phyloP scores from a whole-genome alignment of 1,140 invertebrate species.

The Araneus ventricosus region DNA sequence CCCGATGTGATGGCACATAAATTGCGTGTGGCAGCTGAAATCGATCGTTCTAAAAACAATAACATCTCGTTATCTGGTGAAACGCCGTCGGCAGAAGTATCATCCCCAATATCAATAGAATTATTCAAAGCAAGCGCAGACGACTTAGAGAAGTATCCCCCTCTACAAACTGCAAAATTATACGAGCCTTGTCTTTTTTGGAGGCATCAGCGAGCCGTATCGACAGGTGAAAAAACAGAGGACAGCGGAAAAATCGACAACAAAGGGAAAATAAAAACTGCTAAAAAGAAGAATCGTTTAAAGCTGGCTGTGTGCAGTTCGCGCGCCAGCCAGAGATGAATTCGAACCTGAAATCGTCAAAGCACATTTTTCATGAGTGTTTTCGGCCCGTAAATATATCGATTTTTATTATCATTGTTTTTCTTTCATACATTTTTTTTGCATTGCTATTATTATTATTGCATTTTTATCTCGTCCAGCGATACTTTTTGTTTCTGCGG shows the following conservation, averaged over 20 bases:
- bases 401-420: slow-evolving; percentile 58
- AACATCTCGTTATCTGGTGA: not conserved
- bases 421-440: slow-evolving; percentile 44
- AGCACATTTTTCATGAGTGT: slow-evolving; percentile 61
- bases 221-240: slow-evolving; percentile 9
- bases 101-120: not conserved
- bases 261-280: not conserved
- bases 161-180: slow-evolving; percentile 52
- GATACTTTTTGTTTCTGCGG: slow-evolving; percentile 46
- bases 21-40: not conserved
- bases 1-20: not conserved
- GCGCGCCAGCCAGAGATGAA: not conserved
- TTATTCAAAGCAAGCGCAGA: not conserved
- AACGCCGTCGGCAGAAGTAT: not conserved
- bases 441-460: slow-evolving; percentile 39
- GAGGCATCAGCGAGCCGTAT: not conserved
- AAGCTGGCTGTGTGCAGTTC: not conserved
- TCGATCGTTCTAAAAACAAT: slow-evolving; percentile 16
- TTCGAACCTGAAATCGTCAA: slow-evolving; percentile 38
- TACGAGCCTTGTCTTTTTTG: not conserved
- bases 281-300: slow-evolving; percentile 25
- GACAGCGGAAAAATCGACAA: not conserved
- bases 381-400: slow-evolving; percentile 50
- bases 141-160: not conserved
- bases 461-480: slow-evolving; percentile 41